Evolutionary conservation across 2,113 vertebrate genomes (phyloP).

Genomic region (Hyla sarda): DNA sequence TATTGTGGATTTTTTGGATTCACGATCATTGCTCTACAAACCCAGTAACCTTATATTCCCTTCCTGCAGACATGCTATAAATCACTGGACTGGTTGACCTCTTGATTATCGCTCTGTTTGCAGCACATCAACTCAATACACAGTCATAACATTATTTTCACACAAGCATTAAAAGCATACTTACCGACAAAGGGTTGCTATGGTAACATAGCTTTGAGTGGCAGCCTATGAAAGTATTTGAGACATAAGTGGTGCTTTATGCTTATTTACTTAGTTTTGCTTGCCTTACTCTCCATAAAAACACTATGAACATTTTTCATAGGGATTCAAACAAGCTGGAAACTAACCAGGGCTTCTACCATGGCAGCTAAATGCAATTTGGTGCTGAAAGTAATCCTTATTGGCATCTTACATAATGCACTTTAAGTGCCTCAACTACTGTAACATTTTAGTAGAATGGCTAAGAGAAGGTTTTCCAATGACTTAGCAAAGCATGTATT

Average conservation of each 20-base stretch:
- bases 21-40: background rate
- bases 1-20: background rate
- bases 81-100: background rate
- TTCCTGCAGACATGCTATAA: background rate
- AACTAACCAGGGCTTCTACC: background rate
- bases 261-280: background rate
- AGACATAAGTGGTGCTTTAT: background rate
- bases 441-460: too few species aligned
- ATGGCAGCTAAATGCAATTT: background rate
- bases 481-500: too few species aligned
- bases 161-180: background rate
- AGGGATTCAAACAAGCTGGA: background rate
- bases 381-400: background rate
- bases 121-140: background rate
- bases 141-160: background rate
- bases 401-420: too few species aligned
- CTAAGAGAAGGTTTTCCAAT: too few species aligned
- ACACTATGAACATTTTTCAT: background rate
- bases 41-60: background rate
- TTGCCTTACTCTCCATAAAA: background rate
- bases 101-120: background rate
- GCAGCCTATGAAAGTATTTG: background rate
- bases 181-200: background rate
- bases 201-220: background rate
- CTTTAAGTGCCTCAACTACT: too few species aligned